These are phyloP conservation scores for Bombus waltoni DNA, from an alignment of 1,140 invertebrate species.

Conservation along the genomic window DNA sequence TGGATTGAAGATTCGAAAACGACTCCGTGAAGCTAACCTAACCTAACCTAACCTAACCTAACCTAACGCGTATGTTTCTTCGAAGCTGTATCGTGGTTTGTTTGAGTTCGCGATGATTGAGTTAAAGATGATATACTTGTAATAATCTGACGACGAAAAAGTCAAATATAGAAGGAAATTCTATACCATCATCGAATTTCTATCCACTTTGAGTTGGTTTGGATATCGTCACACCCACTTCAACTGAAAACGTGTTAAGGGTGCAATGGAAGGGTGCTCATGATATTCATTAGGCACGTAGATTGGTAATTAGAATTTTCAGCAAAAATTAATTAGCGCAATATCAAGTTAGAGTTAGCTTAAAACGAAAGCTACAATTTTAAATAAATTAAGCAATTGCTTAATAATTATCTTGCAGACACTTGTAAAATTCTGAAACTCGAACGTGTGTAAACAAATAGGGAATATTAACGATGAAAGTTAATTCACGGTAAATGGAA, in stretches of 20 bases:
- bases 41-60: too few species aligned
- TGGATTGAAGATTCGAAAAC: neutral
- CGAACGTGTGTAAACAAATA: too few species aligned
- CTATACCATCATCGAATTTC: neutral
- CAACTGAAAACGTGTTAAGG: neutral
- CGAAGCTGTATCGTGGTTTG: neutral
- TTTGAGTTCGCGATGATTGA: too few species aligned
- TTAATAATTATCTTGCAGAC: neutral
- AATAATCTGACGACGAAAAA: too few species aligned
- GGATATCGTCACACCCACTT: neutral
- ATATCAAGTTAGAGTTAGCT: neutral
- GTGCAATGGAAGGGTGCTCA: neutral
- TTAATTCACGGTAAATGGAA: too few species aligned
- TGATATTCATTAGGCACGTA: neutral
- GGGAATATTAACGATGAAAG: too few species aligned
- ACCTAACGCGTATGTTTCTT: too few species aligned
- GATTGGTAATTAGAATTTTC: neutral
- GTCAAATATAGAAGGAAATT: too few species aligned
- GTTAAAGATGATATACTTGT: too few species aligned
- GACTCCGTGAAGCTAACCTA: too few species aligned
- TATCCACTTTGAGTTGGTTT: neutral
- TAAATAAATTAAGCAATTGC: neutral
- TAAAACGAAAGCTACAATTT: neutral
- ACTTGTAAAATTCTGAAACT: too few species aligned
- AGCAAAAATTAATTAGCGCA: neutral